Conservation (phyloP, 2,888 invertebrate species). For the Subacronicta megacephala region DNA sequence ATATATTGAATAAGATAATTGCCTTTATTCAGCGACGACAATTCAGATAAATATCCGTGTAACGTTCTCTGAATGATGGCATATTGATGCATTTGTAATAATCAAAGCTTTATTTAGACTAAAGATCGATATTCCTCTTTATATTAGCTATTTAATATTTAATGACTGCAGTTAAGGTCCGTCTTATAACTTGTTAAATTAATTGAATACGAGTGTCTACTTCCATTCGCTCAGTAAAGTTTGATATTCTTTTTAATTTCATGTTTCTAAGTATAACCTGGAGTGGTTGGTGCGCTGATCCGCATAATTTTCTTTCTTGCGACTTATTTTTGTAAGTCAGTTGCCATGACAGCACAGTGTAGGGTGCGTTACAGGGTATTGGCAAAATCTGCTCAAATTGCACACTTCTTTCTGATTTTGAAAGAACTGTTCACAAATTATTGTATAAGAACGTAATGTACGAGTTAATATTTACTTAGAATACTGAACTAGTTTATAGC, state of each 20-base stretch:
- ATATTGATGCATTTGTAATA: slow-evolving; percentile 24
- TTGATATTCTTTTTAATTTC: slow-evolving; percentile 16
- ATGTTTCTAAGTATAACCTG: slow-evolving; percentile 16
- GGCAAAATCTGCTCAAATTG: slow-evolving; percentile 73
- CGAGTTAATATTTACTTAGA: slow-evolving; percentile 60
- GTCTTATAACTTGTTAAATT: slow-evolving; percentile 35
- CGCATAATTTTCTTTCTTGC: slow-evolving; percentile 18
- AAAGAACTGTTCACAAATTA: slow-evolving; percentile 67
- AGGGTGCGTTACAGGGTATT: slow-evolving; percentile 70
- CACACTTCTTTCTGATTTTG: slow-evolving; percentile 62
- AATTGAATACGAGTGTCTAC: slow-evolving; percentile 29
- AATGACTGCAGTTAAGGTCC: slow-evolving; percentile 35
- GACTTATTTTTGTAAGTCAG: slow-evolving; percentile 45
- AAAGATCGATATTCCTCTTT: slow-evolving; percentile 47
- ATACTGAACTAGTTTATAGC: slow-evolving; percentile 63
- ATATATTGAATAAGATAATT: slow-evolving; percentile 5
- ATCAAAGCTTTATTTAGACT: slow-evolving; percentile 60
- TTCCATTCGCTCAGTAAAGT: slow-evolving; percentile 35
- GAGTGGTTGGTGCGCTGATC: slow-evolving; percentile 9
- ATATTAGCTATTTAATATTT: slow-evolving; percentile 30
- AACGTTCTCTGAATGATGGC: slow-evolving; percentile 8
- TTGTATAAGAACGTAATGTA: slow-evolving; percentile 56
- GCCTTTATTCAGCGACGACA: slow-evolving; percentile 8
- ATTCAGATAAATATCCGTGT: not conserved
- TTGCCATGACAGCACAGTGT: slow-evolving; percentile 63